Evolutionary conservation across 1,140 invertebrate genomes (phyloP), one percentile per base, ranked within the genome.

Genomic region (Brachionus rubens): DNA sequence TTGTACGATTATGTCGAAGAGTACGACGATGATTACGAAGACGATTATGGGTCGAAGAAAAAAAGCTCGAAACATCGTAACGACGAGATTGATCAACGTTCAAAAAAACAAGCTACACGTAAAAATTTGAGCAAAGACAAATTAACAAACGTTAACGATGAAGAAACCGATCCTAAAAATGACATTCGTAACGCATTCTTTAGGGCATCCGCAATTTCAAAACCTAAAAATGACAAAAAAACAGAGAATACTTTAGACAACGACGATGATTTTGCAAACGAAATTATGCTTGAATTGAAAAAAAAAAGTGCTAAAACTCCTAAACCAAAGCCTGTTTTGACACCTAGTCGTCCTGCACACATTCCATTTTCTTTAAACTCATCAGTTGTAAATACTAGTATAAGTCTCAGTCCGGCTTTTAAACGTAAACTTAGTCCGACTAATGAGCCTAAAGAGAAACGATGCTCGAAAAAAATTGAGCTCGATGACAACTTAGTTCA

Each of bases 161-260:
- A 75, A 28, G 72, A 54, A 43, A 14, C 12, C 5, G 41, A 59
- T 56, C 14, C 41, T n/a, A 75, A 75, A 43, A 41, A 30, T 46
- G 48, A 75, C 33, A 75, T 41, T 46, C 30, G 48, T 24, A 56
- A 36, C 12, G 48, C 50, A n/a, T 54, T 54, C 40, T 75, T 54
- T 47, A n/a, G 24, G 2, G 72, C 48, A 12, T 41, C 72, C 24
- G 21, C 72, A 19, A 50, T 19, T 3, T 26, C 68, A 24, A 72
- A 72, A 72, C 47, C 46, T 28, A 72, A 72, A 54, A 12, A n/a
- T 14, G 68, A 72, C 7, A 65, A 65, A 65, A 65, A 65, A 65
- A 21, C 9, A 2, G 59, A 65, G 43, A n/a, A 14, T 40, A n/a
- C 16, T 4, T 5, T 30, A 16, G 68, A 48, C 9, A 40, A 48